Conservation (phyloP, 1,140 invertebrate species). For the Brachionus sp. region DNA sequence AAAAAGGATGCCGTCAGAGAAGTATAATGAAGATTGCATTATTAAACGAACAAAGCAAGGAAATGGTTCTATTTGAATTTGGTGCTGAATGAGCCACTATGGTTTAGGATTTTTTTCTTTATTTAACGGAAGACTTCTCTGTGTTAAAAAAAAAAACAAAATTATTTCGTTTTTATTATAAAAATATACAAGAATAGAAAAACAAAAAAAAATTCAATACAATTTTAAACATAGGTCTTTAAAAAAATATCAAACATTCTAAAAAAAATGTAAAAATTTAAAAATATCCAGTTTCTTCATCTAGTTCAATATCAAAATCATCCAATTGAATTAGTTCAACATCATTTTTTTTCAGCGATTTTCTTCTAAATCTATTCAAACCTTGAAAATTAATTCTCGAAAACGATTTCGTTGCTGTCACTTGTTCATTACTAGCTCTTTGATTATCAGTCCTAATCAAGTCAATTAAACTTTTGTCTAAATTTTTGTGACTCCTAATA, state of each 20-base stretch:
- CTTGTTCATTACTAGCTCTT: background rate
- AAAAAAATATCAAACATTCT: background rate
- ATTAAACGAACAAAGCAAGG: too few species aligned
- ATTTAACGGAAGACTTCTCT: too few species aligned
- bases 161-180: background rate
- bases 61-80: too few species aligned
- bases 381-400: slow-evolving; percentile 10
- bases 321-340: background rate
- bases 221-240: slow-evolving; percentile 15
- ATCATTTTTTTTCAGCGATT: background rate
- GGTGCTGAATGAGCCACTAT: too few species aligned
- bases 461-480: background rate
- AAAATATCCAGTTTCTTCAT: background rate
- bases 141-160: background rate
- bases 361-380: background rate
- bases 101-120: too few species aligned
- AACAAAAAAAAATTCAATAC: background rate
- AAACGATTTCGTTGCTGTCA: background rate
- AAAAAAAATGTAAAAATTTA: background rate
- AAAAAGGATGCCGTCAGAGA: too few species aligned
- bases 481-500: background rate
- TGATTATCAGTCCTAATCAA: background rate
- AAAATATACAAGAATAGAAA: background rate
- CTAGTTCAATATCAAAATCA: slow-evolving; percentile 13
- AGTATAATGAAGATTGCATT: too few species aligned